Evolutionary conservation across 1,140 invertebrate species (phyloP).

Genomic region (Saccostrea cuccullata): DNA sequence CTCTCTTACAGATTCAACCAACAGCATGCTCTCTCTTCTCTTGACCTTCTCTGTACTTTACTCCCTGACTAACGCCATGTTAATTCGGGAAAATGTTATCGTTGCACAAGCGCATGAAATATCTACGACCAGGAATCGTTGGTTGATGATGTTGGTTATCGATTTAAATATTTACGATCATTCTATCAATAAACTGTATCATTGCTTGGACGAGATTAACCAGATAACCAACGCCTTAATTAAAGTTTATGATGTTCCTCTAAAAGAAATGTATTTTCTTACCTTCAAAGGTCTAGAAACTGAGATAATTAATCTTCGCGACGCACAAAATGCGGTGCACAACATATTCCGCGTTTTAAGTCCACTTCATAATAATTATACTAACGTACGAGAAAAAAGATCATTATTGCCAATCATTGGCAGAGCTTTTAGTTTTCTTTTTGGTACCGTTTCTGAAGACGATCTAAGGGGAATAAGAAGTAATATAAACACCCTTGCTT

Average conservation of each 20-base stretch:
- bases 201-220: neutral
- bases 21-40: no score
- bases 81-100: no score
- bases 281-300: no score
- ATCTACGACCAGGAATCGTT: no score
- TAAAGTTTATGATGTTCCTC: neutral
- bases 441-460: constrained; percentile 44
- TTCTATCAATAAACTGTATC: no score
- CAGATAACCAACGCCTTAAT: neutral
- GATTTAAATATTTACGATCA: no score
- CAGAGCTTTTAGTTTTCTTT: constrained; percentile 42
- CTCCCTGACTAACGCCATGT: no score
- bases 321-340: neutral
- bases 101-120: no score
- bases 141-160: no score
- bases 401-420: constrained; percentile 42
- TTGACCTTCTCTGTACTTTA: no score
- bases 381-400: neutral
- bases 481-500: constrained; percentile 34
- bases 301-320: no score
- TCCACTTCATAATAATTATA: neutral
- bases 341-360: neutral
- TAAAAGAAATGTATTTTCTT: neutral
- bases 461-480: constrained; percentile 41
- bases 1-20: no score